These are phyloP conservation scores for Taurulus bubalis DNA, from an alignment of 2,113 vertebrate species.

Conservation along the genomic window DNA sequence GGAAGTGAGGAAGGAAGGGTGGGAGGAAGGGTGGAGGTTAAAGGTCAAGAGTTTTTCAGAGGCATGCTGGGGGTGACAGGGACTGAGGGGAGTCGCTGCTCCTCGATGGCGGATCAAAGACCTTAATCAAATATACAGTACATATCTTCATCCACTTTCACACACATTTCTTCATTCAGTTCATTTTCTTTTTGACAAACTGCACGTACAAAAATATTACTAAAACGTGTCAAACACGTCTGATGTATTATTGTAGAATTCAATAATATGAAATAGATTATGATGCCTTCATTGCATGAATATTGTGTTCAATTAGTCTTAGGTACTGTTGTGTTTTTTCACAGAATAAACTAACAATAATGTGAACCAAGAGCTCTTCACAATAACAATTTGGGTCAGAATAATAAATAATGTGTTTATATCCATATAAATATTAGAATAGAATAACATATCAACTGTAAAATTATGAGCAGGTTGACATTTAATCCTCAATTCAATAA, in stretches of 20 bases:
- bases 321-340: background rate
- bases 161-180: background rate
- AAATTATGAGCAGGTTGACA: background rate
- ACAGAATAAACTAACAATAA: background rate
- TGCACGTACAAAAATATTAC: background rate
- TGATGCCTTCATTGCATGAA: background rate
- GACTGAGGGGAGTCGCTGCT: background rate
- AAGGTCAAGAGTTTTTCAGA: constrained; percentile 51
- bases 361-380: background rate
- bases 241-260: background rate
- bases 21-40: constrained; percentile 56
- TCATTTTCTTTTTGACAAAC: constrained; percentile 13
- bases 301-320: background rate
- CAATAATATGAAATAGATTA: background rate
- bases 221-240: background rate
- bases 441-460: background rate
- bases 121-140: background rate
- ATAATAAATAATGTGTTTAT: background rate
- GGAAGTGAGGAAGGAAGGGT: constrained; percentile 43
- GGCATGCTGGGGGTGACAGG: constrained; percentile 56
- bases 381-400: background rate
- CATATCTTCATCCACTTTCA: background rate
- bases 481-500: background rate
- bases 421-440: no score
- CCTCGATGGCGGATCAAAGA: background rate